Evolutionary conservation across 2,113 vertebrate genomes (phyloP).

Genomic region (Peromyscus polionotus): DNA sequence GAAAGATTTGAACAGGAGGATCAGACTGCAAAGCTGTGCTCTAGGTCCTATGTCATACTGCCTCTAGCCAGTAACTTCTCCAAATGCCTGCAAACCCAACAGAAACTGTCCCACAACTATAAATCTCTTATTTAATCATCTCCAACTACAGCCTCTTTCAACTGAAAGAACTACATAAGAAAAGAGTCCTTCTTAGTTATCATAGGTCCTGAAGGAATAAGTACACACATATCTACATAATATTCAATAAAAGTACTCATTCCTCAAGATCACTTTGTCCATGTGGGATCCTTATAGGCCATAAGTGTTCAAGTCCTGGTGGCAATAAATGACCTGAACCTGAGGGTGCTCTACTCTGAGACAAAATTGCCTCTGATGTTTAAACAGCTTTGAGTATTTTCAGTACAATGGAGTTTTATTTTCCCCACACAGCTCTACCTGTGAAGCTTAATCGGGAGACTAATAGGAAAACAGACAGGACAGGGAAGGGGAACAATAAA

Average conservation of each 20-base stretch:
- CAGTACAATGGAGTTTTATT: background rate
- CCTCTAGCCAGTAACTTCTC: background rate
- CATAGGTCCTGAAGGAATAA: background rate
- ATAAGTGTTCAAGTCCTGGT: background rate
- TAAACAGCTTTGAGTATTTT: conserved; percentile 21
- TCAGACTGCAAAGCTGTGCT: background rate
- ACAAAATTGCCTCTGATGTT: conserved; percentile 30
- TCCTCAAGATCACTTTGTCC: background rate
- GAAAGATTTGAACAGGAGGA: background rate
- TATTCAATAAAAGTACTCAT: background rate
- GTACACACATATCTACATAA: background rate
- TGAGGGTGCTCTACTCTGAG: background rate
- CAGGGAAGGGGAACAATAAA: background rate
- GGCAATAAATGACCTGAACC: background rate
- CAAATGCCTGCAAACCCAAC: background rate
- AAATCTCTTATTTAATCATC: background rate
- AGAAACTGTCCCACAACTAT: background rate
- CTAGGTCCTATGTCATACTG: background rate
- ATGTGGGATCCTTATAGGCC: too few relatives aligned
- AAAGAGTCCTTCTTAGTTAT: background rate
- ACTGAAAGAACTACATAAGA: background rate
- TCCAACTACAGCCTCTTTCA: background rate
- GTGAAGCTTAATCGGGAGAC: background rate
- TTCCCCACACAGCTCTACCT: background rate
- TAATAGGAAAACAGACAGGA: background rate